Percentiles rank a stretch among this genome's conserved stretches.
Evolutionary conservation across 2,797 vertebrate genomes (phyloP).

Genomic region (Botia almorhae): DNA sequence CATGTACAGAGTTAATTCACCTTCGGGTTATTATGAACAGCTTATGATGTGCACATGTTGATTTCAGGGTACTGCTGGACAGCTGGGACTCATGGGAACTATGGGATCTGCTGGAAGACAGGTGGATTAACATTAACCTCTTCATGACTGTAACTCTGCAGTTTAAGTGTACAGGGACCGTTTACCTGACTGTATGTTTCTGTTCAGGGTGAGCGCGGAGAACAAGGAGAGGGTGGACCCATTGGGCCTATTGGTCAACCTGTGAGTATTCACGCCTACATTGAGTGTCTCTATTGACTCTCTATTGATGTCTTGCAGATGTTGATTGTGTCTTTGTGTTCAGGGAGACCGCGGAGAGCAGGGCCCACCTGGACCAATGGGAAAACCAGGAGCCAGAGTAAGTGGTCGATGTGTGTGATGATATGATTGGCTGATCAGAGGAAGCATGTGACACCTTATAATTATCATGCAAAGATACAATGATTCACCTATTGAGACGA

Average conservation of each 20-base stretch:
- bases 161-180: not conserved
- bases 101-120: conserved; percentile 91
- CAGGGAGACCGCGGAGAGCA: conserved; percentile 86
- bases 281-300: conserved; percentile 25
- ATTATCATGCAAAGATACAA: too few relatives aligned
- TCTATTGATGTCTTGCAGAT: not conserved
- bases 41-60: conserved; percentile 27
- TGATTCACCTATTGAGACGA: too few relatives aligned
- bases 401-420: conserved; percentile 59
- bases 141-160: not conserved
- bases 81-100: conserved; percentile 83
- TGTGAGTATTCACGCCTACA: conserved; percentile 78
- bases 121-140: conserved; percentile 74
- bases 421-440: too few relatives aligned
- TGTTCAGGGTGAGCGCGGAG: conserved; percentile 88
- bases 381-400: conserved; percentile 89
- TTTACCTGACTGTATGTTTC: conserved; percentile 36
- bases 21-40: not conserved
- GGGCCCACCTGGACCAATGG: conserved; percentile 85
- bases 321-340: conserved; percentile 33
- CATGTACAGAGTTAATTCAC: too few relatives aligned
- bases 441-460: too few relatives aligned
- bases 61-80: conserved; percentile 84
- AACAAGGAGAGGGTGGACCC: conserved; percentile 87
- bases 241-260: conserved; percentile 85